Conservation (phyloP, 2,888 invertebrate genomes). For the Troides helena region DNA sequence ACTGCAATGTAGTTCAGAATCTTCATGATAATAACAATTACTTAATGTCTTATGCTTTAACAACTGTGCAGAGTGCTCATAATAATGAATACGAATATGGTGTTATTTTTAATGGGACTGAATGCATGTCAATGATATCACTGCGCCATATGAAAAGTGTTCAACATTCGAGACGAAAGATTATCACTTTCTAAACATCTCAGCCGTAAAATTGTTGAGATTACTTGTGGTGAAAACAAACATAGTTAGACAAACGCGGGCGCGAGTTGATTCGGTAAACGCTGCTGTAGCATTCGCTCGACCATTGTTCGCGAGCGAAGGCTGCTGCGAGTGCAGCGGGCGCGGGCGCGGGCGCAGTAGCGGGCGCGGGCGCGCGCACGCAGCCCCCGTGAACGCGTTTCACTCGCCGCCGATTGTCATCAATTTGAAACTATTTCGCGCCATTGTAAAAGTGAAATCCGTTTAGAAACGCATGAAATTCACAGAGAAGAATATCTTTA, state of each 20-base stretch:
- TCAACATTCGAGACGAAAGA: background rate
- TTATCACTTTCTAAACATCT: background rate
- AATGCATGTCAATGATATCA: background rate
- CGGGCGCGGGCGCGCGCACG: slow-evolving; percentile 37
- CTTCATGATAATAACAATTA: no score
- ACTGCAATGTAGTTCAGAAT: no score
- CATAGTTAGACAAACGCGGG: slow-evolving; percentile 45
- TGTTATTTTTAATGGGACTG: no score
- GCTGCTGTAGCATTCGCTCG: slow-evolving; percentile 37
- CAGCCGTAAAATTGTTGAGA: background rate
- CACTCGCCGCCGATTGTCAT: slow-evolving; percentile 49
- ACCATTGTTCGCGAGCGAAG: slow-evolving; percentile 57
- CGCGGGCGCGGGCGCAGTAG: no score
- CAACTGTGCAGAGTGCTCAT: no score
- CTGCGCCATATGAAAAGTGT: background rate
- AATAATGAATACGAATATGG: no score
- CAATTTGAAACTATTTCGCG: slow-evolving; percentile 53
- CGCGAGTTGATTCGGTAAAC: slow-evolving; percentile 40
- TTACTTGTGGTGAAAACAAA: slow-evolving; percentile 2
- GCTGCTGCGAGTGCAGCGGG: no score
- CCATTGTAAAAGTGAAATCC: slow-evolving; percentile 62
- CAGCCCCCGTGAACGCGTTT: slow-evolving; percentile 50
- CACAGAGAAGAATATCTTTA: background rate
- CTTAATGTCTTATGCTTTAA: no score
- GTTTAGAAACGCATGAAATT: slow-evolving; percentile 3